Percentiles rank a stretch among this genome's conserved stretches.
phyloP scores from a whole-genome alignment of 1,140 invertebrate species.

The Helicoverpa zea region DNA sequence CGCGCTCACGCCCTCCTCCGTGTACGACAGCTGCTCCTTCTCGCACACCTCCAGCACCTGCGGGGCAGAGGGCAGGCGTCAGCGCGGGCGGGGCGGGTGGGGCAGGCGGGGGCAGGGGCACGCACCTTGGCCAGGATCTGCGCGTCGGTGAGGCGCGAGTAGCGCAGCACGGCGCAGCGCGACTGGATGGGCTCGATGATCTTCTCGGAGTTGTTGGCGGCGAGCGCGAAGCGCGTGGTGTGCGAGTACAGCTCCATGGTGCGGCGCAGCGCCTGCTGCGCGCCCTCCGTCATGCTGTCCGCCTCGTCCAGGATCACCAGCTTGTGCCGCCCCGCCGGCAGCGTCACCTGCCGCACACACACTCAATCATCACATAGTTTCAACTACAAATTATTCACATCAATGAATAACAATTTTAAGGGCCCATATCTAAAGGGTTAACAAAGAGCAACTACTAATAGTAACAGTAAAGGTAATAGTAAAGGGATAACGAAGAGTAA shows the following conservation, averaged over 20 bases:
- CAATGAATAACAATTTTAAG: too few species aligned
- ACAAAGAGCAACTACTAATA: too few species aligned
- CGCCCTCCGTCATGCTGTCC: slow-evolving; percentile 99
- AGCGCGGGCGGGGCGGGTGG: not conserved
- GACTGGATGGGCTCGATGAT: slow-evolving; percentile 99
- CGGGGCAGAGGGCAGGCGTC: slow-evolving; percentile 53
- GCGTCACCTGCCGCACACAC: slow-evolving; percentile 89
- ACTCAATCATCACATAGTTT: too few species aligned
- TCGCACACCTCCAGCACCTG: slow-evolving; percentile 87
- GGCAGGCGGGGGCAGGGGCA: not conserved
- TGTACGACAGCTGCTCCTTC: slow-evolving; percentile 91
- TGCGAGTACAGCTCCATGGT: slow-evolving; percentile 99
- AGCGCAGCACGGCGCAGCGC: slow-evolving; percentile 98
- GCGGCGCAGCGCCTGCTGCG: slow-evolving; percentile 98
- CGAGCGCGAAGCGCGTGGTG: slow-evolving; percentile 99
- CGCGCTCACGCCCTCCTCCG: slow-evolving; percentile 98
- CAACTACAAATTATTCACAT: too few species aligned
- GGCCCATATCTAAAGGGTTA: too few species aligned
- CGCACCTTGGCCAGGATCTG: slow-evolving; percentile 92
- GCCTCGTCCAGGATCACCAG: slow-evolving; percentile 99
- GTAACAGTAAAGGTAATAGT: too few species aligned
- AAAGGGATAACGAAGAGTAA: too few species aligned
- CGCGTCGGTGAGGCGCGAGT: slow-evolving; percentile 96
- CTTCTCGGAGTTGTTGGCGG: slow-evolving; percentile 99
- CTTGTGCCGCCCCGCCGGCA: slow-evolving; percentile 97